Conservation (phyloP, 2,797 vertebrate genomes). For the Acipenser ruthenus region DNA sequence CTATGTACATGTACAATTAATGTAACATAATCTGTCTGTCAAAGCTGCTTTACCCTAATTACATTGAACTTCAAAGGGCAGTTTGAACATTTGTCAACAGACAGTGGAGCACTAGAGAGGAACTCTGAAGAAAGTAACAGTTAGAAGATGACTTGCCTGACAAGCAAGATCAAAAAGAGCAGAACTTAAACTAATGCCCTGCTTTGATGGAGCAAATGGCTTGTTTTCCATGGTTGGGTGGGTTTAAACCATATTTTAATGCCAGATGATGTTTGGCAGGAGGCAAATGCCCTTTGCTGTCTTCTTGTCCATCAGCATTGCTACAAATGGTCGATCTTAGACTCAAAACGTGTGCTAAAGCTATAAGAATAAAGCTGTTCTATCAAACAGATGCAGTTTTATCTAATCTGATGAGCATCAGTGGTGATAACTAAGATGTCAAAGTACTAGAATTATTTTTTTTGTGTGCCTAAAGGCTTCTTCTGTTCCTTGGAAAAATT, state of each 20-base stretch:
- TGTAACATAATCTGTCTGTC: conserved; percentile 33
- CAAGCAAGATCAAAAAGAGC: conserved; percentile 41
- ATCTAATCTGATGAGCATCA: conserved; percentile 42
- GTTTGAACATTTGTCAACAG: conserved; percentile 36
- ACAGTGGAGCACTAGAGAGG: conserved; percentile 35
- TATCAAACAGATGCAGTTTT: conserved; percentile 40
- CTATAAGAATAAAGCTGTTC: conserved; percentile 23
- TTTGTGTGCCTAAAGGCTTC: background rate
- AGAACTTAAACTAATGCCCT: conserved; percentile 35
- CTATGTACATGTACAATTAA: conserved; percentile 30
- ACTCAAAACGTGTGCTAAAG: conserved; percentile 15
- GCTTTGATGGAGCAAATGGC: conserved; percentile 39
- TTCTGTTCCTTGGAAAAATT: too few species aligned
- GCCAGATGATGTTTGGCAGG: conserved; percentile 30
- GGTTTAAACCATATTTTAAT: conserved; percentile 26
- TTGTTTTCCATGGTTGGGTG: conserved; percentile 15
- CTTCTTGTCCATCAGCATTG: conserved; percentile 41
- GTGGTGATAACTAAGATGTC: conserved; percentile 49
- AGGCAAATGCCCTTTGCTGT: conserved; percentile 29
- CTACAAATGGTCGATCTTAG: conserved; percentile 32
- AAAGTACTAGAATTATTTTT: conserved; percentile 44
- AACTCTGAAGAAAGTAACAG: conserved; percentile 28
- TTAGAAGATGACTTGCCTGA: conserved; percentile 37
- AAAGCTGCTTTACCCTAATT: conserved; percentile 37
- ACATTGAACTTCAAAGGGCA: conserved; percentile 34